Evolutionary conservation across 2,797 vertebrate species (phyloP), one percentile per base, ranked within the genome.

Genomic region (Catostomus latipinnis): DNA sequence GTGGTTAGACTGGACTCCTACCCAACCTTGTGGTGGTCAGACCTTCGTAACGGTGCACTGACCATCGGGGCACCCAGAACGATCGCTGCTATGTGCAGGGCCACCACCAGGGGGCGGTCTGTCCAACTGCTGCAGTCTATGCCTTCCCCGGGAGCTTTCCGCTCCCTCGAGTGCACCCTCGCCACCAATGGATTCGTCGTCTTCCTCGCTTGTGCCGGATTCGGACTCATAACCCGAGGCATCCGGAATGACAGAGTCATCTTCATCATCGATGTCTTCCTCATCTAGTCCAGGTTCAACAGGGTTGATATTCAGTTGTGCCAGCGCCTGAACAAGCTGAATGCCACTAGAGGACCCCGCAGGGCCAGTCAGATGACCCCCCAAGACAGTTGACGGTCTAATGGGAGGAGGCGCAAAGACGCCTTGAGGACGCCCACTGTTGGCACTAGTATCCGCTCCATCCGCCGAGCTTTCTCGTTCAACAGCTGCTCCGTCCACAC

Each of bases 11-110:
- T 80, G 76, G 34, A 34, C 34, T 34, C 34, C 34, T 34, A 34
- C 34, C 34, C 34, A 34, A 34, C 34, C 34, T 34, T 34, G 34
- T 34, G 34, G 34, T 60, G 71, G 89, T 96, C 94, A 99, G 89
- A 98, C 96, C 87, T 98, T 96, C 74, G 96, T 98, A 87, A 98
- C 92, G 45, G 96, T 97, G 90, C 96, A 98, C 93, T 98, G 97
- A 90, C 97, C 97, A 75, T 99, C 98, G 6, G 97, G 97, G 91
- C 96, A 95, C 72, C 96, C 95, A 63, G 97, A 96, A 83, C 96
- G 94, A 66, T 94, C 91, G 5, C 84, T 92, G 67, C 87, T 74
- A 85, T 90, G 4, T 63, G 89, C 91, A 34, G 91, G 86, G 65
- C 93, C 93, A 0, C 90, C 93, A 34, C 94, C 92, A 22, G 94